Conservation (phyloP, 2,113 vertebrate species). For the Andinoacara biseriatus region DNA sequence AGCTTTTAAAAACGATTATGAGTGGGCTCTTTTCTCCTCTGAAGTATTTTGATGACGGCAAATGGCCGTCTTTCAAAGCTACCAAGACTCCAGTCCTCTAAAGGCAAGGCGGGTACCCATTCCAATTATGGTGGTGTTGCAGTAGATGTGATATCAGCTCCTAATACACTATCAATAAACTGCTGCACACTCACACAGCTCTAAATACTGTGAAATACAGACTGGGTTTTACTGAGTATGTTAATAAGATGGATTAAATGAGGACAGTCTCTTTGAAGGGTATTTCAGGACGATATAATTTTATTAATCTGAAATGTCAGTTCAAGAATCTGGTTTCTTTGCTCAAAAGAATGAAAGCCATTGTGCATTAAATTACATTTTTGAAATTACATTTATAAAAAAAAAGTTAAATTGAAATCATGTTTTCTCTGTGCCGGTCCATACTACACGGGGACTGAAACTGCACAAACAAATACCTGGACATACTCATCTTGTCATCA, state of each 20-base stretch:
- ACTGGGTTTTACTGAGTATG: background rate
- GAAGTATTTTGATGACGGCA: slow-evolving; percentile 2
- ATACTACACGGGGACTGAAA: fast-evolving
- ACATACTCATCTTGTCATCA: background rate
- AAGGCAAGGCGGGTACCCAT: background rate
- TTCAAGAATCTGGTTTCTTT: background rate
- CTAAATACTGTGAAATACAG: background rate
- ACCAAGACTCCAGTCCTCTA: background rate
- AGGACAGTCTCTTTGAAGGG: background rate
- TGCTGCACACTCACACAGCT: background rate
- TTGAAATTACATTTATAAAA: background rate
- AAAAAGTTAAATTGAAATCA: slow-evolving; percentile 17
- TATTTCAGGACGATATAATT: slow-evolving; percentile 9
- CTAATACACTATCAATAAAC: background rate
- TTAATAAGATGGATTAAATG: background rate
- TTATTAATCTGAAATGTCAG: background rate
- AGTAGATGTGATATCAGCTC: background rate
- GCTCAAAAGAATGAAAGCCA: background rate
- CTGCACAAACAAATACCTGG: background rate
- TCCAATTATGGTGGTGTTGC: background rate
- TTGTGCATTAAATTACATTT: slow-evolving; percentile 15
- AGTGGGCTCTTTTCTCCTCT: slow-evolving; percentile 16
- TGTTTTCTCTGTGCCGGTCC: background rate
- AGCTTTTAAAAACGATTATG: background rate
- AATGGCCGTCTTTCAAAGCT: slow-evolving; percentile 1